phyloP scores from a whole-genome alignment of 2,797 vertebrate genomes.

The Amblyopsis hoosieri region DNA sequence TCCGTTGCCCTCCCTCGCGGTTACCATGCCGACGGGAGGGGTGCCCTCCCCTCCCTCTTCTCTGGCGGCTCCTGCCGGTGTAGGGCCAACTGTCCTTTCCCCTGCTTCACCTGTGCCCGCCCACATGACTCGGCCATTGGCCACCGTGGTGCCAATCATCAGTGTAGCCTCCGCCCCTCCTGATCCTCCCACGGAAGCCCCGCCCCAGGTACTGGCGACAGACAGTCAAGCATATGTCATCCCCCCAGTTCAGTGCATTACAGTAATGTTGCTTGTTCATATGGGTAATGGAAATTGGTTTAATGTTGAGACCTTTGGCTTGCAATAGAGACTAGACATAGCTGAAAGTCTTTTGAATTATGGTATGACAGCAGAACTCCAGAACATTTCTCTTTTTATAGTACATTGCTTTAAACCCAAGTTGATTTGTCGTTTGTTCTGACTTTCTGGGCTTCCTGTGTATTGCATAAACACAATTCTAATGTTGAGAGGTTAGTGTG shows the following conservation, averaged over 20 bases:
- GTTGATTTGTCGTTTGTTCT: no score
- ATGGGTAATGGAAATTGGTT: background rate
- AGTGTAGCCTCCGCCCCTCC: conserved; percentile 86
- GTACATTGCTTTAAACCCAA: no score
- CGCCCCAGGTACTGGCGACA: conserved; percentile 85
- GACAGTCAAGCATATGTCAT: conserved; percentile 28
- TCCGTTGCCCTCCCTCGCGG: conserved; percentile 74
- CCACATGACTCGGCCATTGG: conserved; percentile 81
- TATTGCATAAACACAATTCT: no score
- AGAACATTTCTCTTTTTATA: no score
- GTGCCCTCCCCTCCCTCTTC: conserved; percentile 75
- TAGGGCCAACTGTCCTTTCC: conserved; percentile 54
- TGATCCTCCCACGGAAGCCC: conserved; percentile 84
- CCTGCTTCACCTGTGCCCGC: conserved; percentile 71
- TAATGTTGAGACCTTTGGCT: no score
- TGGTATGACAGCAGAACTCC: no score
- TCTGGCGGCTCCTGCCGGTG: conserved; percentile 53
- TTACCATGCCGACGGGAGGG: conserved; percentile 78
- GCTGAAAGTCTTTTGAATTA: no score
- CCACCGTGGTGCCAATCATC: conserved; percentile 86
- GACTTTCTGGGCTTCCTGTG: no score
- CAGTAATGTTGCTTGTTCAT: background rate
- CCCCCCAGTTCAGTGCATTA: conserved; percentile 1
- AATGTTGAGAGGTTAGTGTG: no score
- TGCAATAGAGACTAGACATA: no score